Percentiles rank a stretch among this genome's conserved stretches.
phyloP scores from a whole-genome alignment of 2,113 vertebrate genomes.

The Sander vitreus region DNA sequence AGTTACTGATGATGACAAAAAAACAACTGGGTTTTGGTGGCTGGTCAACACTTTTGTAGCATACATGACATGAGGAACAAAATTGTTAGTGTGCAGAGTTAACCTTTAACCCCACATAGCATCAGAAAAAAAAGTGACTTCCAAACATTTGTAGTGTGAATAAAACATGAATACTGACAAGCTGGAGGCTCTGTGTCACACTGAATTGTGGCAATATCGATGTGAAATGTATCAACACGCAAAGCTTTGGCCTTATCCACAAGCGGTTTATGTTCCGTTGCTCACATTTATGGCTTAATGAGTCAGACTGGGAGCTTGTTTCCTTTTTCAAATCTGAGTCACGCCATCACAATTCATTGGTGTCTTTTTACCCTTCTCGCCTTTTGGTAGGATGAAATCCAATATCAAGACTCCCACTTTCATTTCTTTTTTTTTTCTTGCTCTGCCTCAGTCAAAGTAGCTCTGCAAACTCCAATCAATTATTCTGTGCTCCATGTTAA shows the following conservation, averaged over 20 bases:
- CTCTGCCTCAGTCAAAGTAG: conserved; percentile 7
- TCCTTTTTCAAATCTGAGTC: conserved; percentile 19
- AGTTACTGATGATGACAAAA: background rate
- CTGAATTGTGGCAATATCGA: background rate
- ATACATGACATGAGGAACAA: background rate
- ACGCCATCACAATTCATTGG: conserved; percentile 40
- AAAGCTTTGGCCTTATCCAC: background rate
- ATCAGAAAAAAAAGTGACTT: background rate
- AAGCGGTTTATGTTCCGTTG: conserved; percentile 43
- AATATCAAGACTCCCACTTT: conserved; percentile 42
- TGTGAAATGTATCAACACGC: background rate
- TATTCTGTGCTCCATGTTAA: background rate
- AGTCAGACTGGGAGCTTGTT: conserved; percentile 42
- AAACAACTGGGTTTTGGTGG: background rate
- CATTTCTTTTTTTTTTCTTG: background rate
- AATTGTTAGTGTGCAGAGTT: background rate
- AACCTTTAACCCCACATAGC: background rate
- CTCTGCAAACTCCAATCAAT: conserved; percentile 15
- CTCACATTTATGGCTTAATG: conserved; percentile 53
- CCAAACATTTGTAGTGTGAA: background rate
- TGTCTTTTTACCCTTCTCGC: conserved; percentile 40
- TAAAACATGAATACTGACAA: background rate
- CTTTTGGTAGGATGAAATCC: conserved; percentile 38
- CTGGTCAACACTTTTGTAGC: background rate
- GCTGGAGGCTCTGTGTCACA: background rate